These are phyloP conservation scores for Globia sparganii DNA, from an alignment of 2,888 invertebrate genomes.

Conservation along the genomic window DNA sequence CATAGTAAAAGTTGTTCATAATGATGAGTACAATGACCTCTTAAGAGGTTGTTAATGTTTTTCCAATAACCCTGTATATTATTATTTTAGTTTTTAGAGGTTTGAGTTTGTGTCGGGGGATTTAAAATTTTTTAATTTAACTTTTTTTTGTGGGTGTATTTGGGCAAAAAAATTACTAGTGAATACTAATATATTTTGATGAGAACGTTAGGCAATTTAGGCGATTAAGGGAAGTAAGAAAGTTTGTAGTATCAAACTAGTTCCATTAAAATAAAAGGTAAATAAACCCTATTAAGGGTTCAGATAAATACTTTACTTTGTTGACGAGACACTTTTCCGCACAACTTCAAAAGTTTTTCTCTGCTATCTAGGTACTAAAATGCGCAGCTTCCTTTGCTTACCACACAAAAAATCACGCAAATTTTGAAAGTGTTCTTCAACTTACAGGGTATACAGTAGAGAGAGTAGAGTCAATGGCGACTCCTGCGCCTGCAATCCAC, in stretches of 20 bases:
- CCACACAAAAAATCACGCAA: not conserved
- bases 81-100: too few species aligned
- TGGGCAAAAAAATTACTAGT: not conserved
- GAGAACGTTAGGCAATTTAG: not conserved
- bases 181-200: not conserved
- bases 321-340: conserved; percentile 6
- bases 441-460: conserved; percentile 74
- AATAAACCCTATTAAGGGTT: conserved; percentile 29
- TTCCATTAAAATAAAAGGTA: conserved; percentile 31
- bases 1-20: too few species aligned
- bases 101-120: too few species aligned
- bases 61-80: too few species aligned
- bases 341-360: conserved; percentile 20
- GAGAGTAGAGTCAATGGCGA: conserved; percentile 80
- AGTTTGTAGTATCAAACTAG: not conserved
- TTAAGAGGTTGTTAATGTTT: too few species aligned
- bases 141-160: not conserved
- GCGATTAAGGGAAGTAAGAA: not conserved
- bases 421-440: not conserved
- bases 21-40: too few species aligned
- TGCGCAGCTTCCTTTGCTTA: not conserved
- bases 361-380: not conserved
- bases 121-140: too few species aligned
- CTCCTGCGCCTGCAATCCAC: conserved; percentile 79
- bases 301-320: conserved; percentile 12